These are phyloP conservation scores for Tympanoctomys barrerae DNA, from an alignment of 2,797 vertebrate genomes.

Conservation along the genomic window DNA sequence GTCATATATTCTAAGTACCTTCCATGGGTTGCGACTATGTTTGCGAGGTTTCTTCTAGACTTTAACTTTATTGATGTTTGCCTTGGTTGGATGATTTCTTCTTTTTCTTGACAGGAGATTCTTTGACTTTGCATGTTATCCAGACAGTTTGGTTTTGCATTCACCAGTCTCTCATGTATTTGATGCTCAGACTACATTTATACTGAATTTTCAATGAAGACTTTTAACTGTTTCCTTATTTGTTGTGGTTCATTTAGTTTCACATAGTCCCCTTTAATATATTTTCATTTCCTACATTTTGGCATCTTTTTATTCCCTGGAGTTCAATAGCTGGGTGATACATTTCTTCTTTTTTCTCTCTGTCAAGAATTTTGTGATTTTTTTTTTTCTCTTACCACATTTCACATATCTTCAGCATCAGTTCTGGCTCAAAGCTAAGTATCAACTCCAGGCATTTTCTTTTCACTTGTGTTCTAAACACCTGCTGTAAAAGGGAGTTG, in stretches of 20 bases:
- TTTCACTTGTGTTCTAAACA: conserved; percentile 40
- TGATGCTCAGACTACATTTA: conserved; percentile 39
- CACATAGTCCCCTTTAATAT: background rate
- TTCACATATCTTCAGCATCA: conserved; percentile 7
- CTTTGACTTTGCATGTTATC: conserved; percentile 34
- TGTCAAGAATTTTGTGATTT: background rate
- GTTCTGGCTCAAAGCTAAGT: conserved; percentile 20
- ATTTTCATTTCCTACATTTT: conserved; percentile 41
- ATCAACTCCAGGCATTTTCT: background rate
- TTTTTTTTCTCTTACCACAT: background rate
- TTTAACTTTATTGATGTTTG: background rate
- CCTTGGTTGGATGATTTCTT: background rate
- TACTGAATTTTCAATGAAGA: conserved; percentile 32
- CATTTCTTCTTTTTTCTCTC: background rate
- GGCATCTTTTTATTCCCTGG: background rate
- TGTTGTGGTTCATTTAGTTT: conserved; percentile 44
- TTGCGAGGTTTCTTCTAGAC: background rate
- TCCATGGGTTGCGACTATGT: background rate
- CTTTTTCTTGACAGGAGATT: background rate
- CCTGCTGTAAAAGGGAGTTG: background rate
- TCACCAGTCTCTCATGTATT: conserved; percentile 2
- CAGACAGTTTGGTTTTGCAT: conserved; percentile 37
- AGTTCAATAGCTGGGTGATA: conserved; percentile 48
- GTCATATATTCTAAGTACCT: background rate
- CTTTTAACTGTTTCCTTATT: conserved; percentile 50